Percentiles rank a stretch among this genome's conserved stretches.
Conservation (phyloP, 2,113 vertebrate genomes). For the Lamprologus ornatipinnis region DNA sequence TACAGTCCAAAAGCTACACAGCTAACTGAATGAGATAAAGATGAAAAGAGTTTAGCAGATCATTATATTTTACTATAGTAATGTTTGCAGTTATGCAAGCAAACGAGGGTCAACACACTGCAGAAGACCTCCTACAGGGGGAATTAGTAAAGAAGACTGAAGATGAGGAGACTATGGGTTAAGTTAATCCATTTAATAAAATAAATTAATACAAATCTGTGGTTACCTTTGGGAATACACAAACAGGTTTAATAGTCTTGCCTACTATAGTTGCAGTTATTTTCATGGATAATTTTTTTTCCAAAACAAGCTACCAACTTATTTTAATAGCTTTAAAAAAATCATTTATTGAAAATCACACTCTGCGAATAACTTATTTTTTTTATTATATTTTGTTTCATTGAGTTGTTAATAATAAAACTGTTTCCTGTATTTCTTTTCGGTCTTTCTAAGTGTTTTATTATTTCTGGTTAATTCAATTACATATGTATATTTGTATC, state of each 20-base stretch:
- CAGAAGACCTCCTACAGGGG: not conserved
- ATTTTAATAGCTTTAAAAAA: not conserved
- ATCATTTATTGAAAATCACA: not conserved
- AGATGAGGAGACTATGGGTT: not conserved
- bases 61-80: not conserved
- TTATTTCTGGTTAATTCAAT: not conserved
- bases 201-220: not conserved
- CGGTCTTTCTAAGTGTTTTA: not conserved
- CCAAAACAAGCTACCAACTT: not conserved
- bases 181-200: not conserved
- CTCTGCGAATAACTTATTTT: not conserved
- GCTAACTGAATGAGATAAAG: not conserved
- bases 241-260: not conserved
- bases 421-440: fast-evolving
- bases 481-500: not conserved
- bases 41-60: not conserved
- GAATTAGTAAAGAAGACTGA: not conserved
- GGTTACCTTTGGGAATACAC: not conserved
- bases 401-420: not conserved
- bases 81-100: not conserved
- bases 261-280: not conserved
- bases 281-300: not conserved
- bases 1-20: not conserved
- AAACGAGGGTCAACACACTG: not conserved
- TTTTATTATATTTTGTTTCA: not conserved